These are phyloP conservation scores for Drosophila quadrilineata DNA, from an alignment of 1,140 invertebrate genomes.

Conservation along the genomic window DNA sequence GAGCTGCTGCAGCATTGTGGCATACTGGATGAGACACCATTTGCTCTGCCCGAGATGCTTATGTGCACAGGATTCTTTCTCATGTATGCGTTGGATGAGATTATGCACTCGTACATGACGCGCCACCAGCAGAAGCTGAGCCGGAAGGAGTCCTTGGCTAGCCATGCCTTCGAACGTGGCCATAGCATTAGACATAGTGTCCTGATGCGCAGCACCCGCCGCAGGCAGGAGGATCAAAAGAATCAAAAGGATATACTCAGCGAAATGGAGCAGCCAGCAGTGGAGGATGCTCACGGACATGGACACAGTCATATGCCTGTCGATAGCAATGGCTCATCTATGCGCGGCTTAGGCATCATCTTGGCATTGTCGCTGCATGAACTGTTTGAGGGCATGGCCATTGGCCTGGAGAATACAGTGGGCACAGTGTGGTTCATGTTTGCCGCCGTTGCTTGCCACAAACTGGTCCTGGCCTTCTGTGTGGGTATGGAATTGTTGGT, in stretches of 20 bases:
- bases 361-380: constrained; percentile 94
- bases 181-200: constrained; percentile 57
- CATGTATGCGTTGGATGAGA: constrained; percentile 92
- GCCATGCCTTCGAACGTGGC: constrained; percentile 65
- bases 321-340: constrained; percentile 81
- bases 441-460: constrained; percentile 93
- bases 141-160: constrained; percentile 50
- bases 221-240: neutral
- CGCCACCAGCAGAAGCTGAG: constrained; percentile 76
- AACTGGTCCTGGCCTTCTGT: constrained; percentile 93
- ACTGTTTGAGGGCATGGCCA: constrained; percentile 94
- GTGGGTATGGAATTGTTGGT: constrained; percentile 90
- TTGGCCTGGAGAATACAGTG: constrained; percentile 89
- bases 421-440: constrained; percentile 91
- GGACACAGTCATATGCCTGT: constrained; percentile 81
- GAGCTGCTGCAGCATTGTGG: constrained; percentile 83
- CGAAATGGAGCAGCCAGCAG: constrained; percentile 15
- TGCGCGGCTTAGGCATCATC: constrained; percentile 90
- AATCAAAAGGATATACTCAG: neutral
- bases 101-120: constrained; percentile 87
- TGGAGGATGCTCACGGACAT: neutral
- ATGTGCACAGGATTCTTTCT: constrained; percentile 91
- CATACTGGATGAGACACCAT: constrained; percentile 82
- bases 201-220: constrained; percentile 15
- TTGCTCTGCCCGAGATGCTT: constrained; percentile 87